Base-by-base conservation (phyloP, 2,797 vertebrate genomes). In the Aphelocoma californica region DNA sequence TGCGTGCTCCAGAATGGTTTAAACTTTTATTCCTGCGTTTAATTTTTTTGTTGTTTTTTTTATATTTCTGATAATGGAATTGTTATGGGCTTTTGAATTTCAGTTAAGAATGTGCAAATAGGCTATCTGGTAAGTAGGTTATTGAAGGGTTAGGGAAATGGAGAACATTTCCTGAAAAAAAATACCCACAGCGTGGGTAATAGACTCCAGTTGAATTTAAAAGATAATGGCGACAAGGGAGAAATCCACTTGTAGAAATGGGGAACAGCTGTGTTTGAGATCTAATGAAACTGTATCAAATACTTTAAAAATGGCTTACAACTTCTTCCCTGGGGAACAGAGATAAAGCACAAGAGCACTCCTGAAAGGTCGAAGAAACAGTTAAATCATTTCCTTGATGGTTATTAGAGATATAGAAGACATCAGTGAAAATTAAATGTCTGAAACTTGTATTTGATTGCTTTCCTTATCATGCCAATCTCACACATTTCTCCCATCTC, bases 371-470 rank as follows among this genome's bases (percentile, higher is more conserved):
- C 79, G 54, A 95, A 95, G 79, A 86, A 91, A 93, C 85, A 67
- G 73, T 89, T 96, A 93, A 89, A 69, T 94, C 86, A 81, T 90
- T 86, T 32, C 81, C 81, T 96, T 74, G 87, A 87, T 67, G 90
- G 95, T 85, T 90, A 61, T 92, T 88, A 90, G 85, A 92, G 90
- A 92, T 92, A 81, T 25, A 65, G 90, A 90, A 91, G 79, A 88
- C 51, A 53, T 82, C 79, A 90, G 82, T 95, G 95, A 96, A 95
- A 97, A 96, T 97, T 95, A 96, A 96, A 95, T 93, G 93, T 96
- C 90, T 96, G 93, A 94, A 96, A 92, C 92, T 87, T 88, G 70
- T 95, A 53, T 92, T 92, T 87, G 91, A 95, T 89, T 96, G 92
- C 95, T 86, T 96, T 95, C 83, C 91, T 97, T 97, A 95, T 92